Percentiles rank a stretch among this genome's conserved stretches.
Conservation (phyloP, 2,888 invertebrate genomes). For the Scaptomyza cyrtandrae region DNA sequence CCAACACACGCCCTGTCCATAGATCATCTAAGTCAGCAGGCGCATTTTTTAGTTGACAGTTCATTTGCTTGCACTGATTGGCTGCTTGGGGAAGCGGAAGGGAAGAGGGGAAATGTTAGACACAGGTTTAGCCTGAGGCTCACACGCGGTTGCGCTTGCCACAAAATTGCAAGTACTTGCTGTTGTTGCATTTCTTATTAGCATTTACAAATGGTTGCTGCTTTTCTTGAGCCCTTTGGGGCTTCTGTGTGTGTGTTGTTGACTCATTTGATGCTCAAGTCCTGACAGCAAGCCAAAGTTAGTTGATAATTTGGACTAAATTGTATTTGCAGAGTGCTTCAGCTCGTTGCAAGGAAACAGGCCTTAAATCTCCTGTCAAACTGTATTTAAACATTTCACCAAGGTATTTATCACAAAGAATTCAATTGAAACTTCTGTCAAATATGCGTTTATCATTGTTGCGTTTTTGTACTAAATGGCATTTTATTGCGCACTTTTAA, state of each 20-base stretch:
- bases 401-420: not conserved
- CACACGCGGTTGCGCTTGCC: conserved; percentile 29
- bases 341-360: conserved; percentile 14
- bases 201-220: conserved; percentile 70
- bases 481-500: not conserved
- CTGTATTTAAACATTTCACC: not conserved
- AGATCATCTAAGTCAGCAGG: conserved; percentile 53
- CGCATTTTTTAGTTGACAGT: conserved; percentile 72
- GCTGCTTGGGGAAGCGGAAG: too few relatives aligned
- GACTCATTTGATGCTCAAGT: conserved; percentile 60
- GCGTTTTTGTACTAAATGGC: conserved; percentile 17
- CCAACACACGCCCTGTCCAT: conserved; percentile 58
- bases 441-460: conserved; percentile 9
- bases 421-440: conserved; percentile 1
- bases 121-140: not conserved
- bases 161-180: conserved; percentile 28
- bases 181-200: conserved; percentile 71
- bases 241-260: conserved; percentile 13
- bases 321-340: conserved; percentile 42
- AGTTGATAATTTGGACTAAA: conserved; percentile 51
- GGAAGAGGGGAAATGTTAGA: too few relatives aligned
- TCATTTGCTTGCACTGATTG: conserved; percentile 71
- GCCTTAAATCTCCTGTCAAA: conserved; percentile 1
- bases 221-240: conserved; percentile 27
- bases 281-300: conserved; percentile 52